Conservation (phyloP, 2,113 vertebrate species). For the Stercorarius parasiticus region DNA sequence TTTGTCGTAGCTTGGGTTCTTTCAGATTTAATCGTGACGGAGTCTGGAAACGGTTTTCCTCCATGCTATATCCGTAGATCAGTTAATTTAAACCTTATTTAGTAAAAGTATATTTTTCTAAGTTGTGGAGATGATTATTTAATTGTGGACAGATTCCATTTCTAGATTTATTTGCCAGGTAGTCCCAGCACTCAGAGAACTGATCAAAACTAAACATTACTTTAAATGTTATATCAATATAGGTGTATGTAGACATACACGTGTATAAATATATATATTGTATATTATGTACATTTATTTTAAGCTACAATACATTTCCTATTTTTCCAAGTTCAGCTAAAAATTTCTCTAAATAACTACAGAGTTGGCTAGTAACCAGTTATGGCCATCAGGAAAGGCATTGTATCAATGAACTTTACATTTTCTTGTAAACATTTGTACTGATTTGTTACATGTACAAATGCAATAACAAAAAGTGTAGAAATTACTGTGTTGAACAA, state of each 20-base stretch:
- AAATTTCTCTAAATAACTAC: conserved; percentile 63
- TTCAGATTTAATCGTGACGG: background rate
- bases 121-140: conserved; percentile 74
- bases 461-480: background rate
- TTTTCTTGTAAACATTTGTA: conserved; percentile 25
- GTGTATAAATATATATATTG: conserved; percentile 77
- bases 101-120: conserved; percentile 80
- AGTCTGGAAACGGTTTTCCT: background rate
- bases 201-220: conserved; percentile 70
- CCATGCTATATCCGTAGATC: conserved; percentile 15
- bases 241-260: conserved; percentile 65
- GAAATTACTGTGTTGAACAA: background rate
- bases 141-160: conserved; percentile 63
- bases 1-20: background rate
- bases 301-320: conserved; percentile 76
- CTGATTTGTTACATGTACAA: background rate
- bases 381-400: background rate
- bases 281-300: conserved; percentile 82
- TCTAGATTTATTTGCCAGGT: conserved; percentile 71
- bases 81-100: conserved; percentile 70
- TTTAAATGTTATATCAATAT: conserved; percentile 65
- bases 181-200: conserved; percentile 65
- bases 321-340: conserved; percentile 76
- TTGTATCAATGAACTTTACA: conserved; percentile 11
- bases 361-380: background rate